Evolutionary conservation across 2,888 invertebrate genomes (phyloP).

Genomic region (Oxystoma pomonae): DNA sequence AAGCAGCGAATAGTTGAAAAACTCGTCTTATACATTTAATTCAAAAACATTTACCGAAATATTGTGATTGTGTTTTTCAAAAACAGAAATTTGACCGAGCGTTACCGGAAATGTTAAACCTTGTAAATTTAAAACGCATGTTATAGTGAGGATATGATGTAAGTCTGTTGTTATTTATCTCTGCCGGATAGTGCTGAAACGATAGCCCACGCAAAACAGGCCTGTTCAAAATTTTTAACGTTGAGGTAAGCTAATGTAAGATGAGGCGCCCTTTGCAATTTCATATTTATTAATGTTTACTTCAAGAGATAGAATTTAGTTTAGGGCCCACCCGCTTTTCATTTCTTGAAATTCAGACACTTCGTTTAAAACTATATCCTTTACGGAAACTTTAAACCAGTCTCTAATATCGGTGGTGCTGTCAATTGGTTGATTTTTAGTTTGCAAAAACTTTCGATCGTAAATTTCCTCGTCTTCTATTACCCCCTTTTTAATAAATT

Average conservation of each 20-base stretch:
- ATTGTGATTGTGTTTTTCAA: background rate
- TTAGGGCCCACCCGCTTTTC: conserved; percentile 29
- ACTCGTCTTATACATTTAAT: background rate
- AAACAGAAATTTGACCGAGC: background rate
- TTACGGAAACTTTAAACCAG: background rate
- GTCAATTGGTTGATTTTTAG: background rate
- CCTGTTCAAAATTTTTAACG: background rate
- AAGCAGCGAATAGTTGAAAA: background rate
- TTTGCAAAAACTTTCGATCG: background rate
- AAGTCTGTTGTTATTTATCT: conserved; percentile 14
- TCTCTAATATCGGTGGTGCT: background rate
- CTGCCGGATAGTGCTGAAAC: background rate
- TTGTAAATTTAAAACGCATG: conserved; percentile 26
- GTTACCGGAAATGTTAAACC: background rate
- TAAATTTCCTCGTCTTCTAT: background rate
- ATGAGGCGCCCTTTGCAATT: conserved; percentile 18
- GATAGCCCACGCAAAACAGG: background rate
- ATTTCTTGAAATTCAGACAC: conserved; percentile 31
- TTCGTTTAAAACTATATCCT: conserved; percentile 20
- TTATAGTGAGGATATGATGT: conserved; percentile 28
- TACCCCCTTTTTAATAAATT: background rate
- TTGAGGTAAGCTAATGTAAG: conserved; percentile 22
- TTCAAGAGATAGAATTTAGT: conserved; percentile 25
- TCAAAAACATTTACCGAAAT: background rate
- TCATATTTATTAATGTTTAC: conserved; percentile 9